Base-by-base conservation (phyloP, 2,113 vertebrate genomes). In the Oxygymnocypris stewartii region DNA sequence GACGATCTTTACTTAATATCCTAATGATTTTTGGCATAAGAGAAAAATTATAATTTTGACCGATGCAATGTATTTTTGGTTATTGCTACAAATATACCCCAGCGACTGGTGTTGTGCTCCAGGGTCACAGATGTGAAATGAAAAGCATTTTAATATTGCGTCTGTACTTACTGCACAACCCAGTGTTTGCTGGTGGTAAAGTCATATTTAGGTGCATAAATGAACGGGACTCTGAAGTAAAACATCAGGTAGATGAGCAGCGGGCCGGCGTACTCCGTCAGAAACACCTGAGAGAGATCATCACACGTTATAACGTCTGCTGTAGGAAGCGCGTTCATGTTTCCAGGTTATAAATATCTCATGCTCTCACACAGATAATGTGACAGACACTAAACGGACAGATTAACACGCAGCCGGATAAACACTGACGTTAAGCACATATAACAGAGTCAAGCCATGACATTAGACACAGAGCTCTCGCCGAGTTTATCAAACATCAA, bases 191-290 rank as follows among this genome's bases (percentile, higher is more conserved):
- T 98, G 89, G 97, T 96, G 74, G 96, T 96, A 88, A 97, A 97
- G 93, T 97, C 96, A 0, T 97, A 95, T 93, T 96, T 97, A 69
- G 93, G 91, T 1, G 95, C 94, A 0, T 98, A 98, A 91, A 98
- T 96, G 91, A 98, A 96, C 35, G 97, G n/a, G 47, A 97, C 96
- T 9, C 97, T 94, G 93, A 97, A 97, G 92, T 98, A 98, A 91
- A 98, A 97, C 91, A 97, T 93, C 90, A 98, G 93, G 84, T 98
- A 98, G 88, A 98, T 96, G 90, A 97, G 92, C 11, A 98, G 94
- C 0, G 97, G 97, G 1, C 97, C 97, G 0, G 96, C 95, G 0
- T 98, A 98, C 88, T 98, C 97, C 0, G 97, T 98, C 88, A 98
- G 93, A 90, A 98, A 98, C 75, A 98, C 97, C 97, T 98, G 90